Conservation (phyloP, 1,140 invertebrate species). For the Phthorimaea operculella region DNA sequence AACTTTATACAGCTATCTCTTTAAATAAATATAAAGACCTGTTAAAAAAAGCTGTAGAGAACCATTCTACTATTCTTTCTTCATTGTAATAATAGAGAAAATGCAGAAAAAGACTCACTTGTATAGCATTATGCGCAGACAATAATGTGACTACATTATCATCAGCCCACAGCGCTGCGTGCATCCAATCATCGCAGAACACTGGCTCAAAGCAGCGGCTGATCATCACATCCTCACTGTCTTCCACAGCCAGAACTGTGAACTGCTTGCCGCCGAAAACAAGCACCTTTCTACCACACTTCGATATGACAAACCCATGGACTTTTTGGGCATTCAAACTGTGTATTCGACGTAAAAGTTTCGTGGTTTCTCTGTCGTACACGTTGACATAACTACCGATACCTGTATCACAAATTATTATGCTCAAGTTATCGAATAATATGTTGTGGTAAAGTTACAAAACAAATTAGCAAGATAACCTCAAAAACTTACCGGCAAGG, state of each 20-base stretch:
- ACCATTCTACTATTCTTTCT: no score
- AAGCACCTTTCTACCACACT: constrained; percentile 26
- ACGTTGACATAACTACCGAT: constrained; percentile 42
- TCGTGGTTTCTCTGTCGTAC: constrained; percentile 20
- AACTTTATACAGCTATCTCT: no score
- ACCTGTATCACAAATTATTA: constrained; percentile 22
- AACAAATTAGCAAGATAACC: constrained; percentile 3
- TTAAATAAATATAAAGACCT: no score
- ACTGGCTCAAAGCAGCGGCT: constrained; percentile 18
- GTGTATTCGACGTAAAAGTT: constrained; percentile 23
- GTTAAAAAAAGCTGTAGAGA: no score
- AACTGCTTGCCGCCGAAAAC: constrained; percentile 56
- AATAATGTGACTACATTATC: constrained; percentile 29
- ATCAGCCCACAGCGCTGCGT: constrained; percentile 33
- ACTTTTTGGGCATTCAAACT: constrained; percentile 46
- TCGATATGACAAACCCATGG: constrained; percentile 37
- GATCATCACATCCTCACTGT: constrained; percentile 9
- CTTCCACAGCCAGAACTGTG: constrained; percentile 15
- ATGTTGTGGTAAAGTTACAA: constrained; percentile 16
- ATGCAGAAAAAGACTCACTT: constrained; percentile 25
- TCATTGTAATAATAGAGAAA: no score
- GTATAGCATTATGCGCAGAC: constrained; percentile 55
- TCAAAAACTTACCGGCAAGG: constrained; percentile 32
- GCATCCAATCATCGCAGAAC: constrained; percentile 50
- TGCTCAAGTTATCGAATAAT: background rate